Percentiles rank a stretch among this genome's conserved stretches.
Conservation (phyloP, 2,888 invertebrate species). For the Ceraclea dissimilis region DNA sequence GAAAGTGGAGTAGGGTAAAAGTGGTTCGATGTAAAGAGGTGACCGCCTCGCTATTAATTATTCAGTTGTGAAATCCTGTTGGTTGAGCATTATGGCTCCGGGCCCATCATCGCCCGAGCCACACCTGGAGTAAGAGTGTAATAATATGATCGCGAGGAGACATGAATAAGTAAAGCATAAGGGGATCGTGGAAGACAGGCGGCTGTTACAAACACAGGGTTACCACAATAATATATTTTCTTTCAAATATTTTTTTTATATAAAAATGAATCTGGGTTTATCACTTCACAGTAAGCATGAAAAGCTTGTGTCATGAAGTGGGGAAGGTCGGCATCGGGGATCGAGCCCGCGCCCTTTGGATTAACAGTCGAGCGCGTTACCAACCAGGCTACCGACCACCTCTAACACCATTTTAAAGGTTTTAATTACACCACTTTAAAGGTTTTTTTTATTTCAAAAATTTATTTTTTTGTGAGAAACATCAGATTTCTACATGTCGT, state of each 20-base stretch:
- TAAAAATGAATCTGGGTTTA: neutral
- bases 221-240: neutral
- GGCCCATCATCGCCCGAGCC: slow-evolving; percentile 5
- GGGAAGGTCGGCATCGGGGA: too few species aligned
- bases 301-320: too few species aligned
- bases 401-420: too few species aligned
- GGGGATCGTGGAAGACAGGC: neutral
- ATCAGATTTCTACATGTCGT: too few species aligned
- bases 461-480: too few species aligned
- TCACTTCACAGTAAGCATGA: too few species aligned
- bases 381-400: too few species aligned
- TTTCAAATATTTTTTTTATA: neutral
- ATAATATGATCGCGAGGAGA: neutral
- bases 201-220: neutral
- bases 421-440: too few species aligned
- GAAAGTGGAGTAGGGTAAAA: neutral
- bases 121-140: slow-evolving; percentile 3
- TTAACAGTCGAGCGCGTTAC: too few species aligned
- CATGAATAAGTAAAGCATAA: neutral
- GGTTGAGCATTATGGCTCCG: slow-evolving; percentile 1
- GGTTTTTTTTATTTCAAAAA: too few species aligned
- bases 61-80: slow-evolving; percentile 9
- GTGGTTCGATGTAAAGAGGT: slow-evolving; percentile 1
- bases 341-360: too few species aligned
- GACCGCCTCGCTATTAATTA: slow-evolving; percentile 5